Evolutionary conservation across 1,140 invertebrate genomes (phyloP), one percentile per base, ranked within the genome.

Genomic region (Portunus trituberculatus): DNA sequence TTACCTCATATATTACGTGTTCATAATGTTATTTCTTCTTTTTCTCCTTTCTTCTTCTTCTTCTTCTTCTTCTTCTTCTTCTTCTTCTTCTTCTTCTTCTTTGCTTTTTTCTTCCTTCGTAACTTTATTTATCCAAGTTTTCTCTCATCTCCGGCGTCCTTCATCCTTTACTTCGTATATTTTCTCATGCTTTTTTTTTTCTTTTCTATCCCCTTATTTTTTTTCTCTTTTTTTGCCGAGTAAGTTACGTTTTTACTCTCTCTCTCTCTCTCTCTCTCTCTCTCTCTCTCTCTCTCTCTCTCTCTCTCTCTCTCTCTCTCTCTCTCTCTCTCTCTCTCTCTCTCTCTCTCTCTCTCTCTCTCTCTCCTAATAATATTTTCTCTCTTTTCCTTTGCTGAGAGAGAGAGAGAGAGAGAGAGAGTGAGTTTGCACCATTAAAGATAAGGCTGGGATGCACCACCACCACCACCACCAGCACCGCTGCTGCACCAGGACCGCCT

Each of bases 321-420:
- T 76, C n/a, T 76, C 20, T 76, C 67, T 76, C 20, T 76, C 67
- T 76, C 67, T 76, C n/a, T 76, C 67, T 76, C 67, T 76, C n/a
- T 76, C 67, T 76, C n/a, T 76, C 52, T n/a, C 67, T 25, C 67
- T 25, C 67, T 76, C 20, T n/a, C 67, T n/a, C 20, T 76, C 67
- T 76, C n/a, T 76, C 20, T 10, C 0, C 52, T n/a, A n/a, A n/a
- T 76, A 4, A 12, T 76, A 7, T n/a, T 76, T 76, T 76, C 16
- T 76, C n/a, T 16, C 25, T n/a, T 76, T 76, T 20, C 12, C 67
- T 20, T 16, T 20, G 20, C 52, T 59, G 7, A 76, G 67, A 76
- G 67, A 76, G 67, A 76, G 67, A 76, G 67, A 76, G 67, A 76
- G 67, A 76, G 67, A 76, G 67, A 76, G 67, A 76, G 67, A 76